Evolutionary conservation across 2,797 vertebrate species (phyloP).

Genomic region (Columba guinea): DNA sequence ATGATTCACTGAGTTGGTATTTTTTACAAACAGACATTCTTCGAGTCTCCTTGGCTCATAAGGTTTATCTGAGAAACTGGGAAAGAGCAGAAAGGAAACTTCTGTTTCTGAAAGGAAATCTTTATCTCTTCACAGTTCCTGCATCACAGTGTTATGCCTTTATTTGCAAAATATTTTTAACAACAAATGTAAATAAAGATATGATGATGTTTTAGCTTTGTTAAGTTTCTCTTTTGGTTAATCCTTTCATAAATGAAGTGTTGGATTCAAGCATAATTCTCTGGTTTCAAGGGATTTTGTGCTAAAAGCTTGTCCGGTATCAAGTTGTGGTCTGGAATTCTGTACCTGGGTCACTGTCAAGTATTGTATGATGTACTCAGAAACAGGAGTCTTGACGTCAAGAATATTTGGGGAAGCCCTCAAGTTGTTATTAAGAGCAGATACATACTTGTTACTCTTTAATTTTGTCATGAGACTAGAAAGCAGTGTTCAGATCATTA

Average conservation of each 20-base stretch:
- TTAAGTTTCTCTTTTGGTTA: background rate
- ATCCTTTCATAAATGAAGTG: background rate
- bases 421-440: background rate
- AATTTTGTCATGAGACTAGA: background rate
- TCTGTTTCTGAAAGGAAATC: background rate
- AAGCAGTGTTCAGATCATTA: background rate
- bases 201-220: background rate
- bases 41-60: background rate
- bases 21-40: background rate
- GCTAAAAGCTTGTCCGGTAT: background rate
- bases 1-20: background rate
- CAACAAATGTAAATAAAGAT: background rate
- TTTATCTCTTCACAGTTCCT: background rate
- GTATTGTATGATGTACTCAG: background rate
- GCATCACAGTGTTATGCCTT: background rate
- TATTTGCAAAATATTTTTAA: background rate
- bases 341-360: background rate
- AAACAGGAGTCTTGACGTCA: background rate
- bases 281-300: background rate
- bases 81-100: background rate
- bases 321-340: background rate
- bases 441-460: background rate
- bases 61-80: background rate
- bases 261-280: background rate
- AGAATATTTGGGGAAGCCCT: background rate